A percentile compares a stretch with the other conserved stretches of the same genome.
phyloP scores from a whole-genome alignment of 2,113 vertebrate species.

The Galbula dea region DNA sequence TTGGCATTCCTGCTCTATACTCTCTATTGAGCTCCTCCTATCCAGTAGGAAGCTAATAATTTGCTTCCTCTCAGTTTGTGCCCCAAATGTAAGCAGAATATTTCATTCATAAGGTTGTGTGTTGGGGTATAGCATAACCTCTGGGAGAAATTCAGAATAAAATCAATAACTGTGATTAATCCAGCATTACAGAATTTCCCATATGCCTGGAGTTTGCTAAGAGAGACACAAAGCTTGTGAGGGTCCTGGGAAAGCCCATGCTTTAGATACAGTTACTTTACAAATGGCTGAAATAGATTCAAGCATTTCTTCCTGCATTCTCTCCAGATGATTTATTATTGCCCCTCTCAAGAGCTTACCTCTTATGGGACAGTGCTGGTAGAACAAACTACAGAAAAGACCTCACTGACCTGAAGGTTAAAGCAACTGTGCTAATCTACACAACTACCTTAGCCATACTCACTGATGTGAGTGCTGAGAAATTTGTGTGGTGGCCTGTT shows the following conservation, averaged over 20 bases:
- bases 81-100: neutral
- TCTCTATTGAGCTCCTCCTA: neutral
- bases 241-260: neutral
- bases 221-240: neutral
- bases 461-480: neutral
- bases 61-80: neutral
- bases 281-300: neutral
- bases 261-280: neutral
- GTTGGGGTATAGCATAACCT: neutral
- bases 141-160: neutral
- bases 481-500: neutral
- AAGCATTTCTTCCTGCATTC: neutral
- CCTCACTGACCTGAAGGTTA: neutral
- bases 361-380: neutral
- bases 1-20: neutral
- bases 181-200: neutral
- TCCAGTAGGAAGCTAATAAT: neutral
- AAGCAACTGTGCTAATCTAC: neutral
- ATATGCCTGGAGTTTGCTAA: neutral
- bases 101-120: neutral
- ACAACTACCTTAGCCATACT: neutral
- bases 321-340: neutral
- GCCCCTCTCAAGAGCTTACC: neutral
- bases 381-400: neutral
- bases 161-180: neutral